Percentiles rank a stretch among this genome's conserved stretches.
These are phyloP conservation scores for Gymnothorax reevesii DNA, from an alignment of 2,797 vertebrate species.

Conservation along the genomic window DNA sequence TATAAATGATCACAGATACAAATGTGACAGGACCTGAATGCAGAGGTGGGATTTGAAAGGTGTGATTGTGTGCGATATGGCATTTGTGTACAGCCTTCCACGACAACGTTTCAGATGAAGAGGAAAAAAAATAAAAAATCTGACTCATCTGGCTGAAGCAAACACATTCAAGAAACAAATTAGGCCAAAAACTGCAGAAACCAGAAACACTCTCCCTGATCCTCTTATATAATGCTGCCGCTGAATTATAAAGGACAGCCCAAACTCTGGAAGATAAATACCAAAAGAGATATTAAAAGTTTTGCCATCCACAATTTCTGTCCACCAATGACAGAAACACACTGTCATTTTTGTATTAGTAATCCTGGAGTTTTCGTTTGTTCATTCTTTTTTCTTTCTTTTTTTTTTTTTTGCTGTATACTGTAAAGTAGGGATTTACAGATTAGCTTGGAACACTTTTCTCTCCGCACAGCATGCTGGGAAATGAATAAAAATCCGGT, in stretches of 20 bases:
- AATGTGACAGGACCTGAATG: background rate
- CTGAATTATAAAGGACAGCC: background rate
- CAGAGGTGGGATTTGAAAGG: background rate
- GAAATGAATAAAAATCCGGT: background rate
- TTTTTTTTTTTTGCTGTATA: background rate
- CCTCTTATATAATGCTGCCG: background rate
- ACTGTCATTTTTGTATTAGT: background rate
- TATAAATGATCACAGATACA: background rate
- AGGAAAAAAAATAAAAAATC: background rate
- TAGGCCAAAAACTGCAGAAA: background rate
- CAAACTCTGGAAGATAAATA: background rate
- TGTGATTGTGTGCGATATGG: background rate
- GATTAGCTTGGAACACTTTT: background rate
- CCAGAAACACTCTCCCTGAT: background rate
- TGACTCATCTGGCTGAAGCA: background rate
- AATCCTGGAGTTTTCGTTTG: background rate
- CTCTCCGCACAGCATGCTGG: constrained; percentile 1
- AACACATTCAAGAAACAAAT: background rate
- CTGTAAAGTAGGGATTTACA: background rate
- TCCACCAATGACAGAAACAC: background rate
- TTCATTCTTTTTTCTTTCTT: background rate
- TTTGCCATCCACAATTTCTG: background rate
- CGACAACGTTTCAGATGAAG: background rate
- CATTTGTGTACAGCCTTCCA: background rate
- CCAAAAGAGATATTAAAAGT: background rate